Base-by-base conservation (phyloP, 1,140 invertebrate species). In the Rhopalosiphum maidis region DNA sequence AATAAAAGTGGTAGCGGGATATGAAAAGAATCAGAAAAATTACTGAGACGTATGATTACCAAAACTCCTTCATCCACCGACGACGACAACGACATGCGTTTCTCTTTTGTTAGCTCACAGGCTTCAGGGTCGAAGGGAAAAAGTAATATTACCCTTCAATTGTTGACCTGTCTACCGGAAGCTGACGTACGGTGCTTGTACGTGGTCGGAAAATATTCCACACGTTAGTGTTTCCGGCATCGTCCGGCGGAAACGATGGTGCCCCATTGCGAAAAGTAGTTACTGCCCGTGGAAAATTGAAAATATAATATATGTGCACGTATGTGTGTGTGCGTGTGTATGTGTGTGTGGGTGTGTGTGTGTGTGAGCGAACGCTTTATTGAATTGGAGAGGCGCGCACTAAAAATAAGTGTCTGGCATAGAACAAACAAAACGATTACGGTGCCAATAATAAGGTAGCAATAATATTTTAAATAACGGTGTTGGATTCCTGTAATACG, bases 11-110 rank as follows among this genome's bases (percentile, higher is more conserved):
- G 60, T 15, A n/a, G 15, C 6, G 30, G 9, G 21, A 68, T 90
- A 25, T 9, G 41, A 82, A 91, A 91, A 92, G n/a, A 51, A 37
- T 21, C 46, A 18, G 77, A 51, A 92, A 82, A 22, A 54, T 92
- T 92, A 92, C 77, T 48, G 91, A 92, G 77, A 92, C 91, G 91
- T 46, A 92, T 92, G 91, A 92, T 92, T 92, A 83, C 91, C 91
- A 11, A 35, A 83, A 46, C 68, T 43, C 43, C 23, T 43, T 5
- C 43, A n/a, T 77, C 68, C 68, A n/a, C 25, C 46, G 1, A n/a
- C 30, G 30, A 37, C 37, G 37, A 43, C 43, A 46, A 88, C 51
- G 87, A 89, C 46, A 89, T 48, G 43, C 18, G 30, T 92, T 77
- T 83, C 37, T 92, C 77, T 92, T 83, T 92, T 92, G 60, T 92